Conservation (phyloP, 2,113 vertebrate species). For the Ptilonorhynchus violaceus region DNA sequence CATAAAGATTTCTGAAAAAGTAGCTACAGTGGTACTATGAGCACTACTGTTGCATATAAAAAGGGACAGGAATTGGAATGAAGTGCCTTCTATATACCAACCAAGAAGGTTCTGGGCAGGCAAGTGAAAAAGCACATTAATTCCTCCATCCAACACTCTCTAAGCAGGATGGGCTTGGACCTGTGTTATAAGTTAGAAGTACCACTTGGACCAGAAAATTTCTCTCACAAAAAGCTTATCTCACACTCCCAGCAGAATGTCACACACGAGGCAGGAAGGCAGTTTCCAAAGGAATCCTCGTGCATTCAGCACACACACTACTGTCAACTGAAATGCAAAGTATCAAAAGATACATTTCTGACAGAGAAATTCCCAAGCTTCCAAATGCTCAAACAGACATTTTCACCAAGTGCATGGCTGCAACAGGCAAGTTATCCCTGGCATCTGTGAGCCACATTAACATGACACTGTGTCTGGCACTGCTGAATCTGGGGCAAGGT, state of each 20-base stretch:
- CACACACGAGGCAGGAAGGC: not conserved
- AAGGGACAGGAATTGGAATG: not conserved
- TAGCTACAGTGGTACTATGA: not conserved
- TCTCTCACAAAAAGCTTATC: not conserved
- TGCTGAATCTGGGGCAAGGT: not conserved
- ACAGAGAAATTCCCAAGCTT: not conserved
- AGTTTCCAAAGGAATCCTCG: not conserved
- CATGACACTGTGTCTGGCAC: not conserved
- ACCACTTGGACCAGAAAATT: not conserved
- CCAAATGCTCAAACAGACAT: not conserved
- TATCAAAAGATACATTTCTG: not conserved
- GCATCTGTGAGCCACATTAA: not conserved
- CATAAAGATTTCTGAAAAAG: not conserved
- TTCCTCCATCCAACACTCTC: not conserved
- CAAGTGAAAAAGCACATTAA: not conserved
- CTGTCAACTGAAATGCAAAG: not conserved
- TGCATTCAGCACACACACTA: not conserved
- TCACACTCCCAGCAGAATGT: fast-evolving
- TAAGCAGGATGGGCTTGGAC: not conserved
- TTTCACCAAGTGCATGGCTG: not conserved
- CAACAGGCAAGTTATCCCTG: not conserved
- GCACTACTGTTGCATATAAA: not conserved
- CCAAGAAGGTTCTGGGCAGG: not conserved
- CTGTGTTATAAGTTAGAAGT: not conserved
- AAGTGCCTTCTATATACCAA: not conserved